A percentile compares a stretch with the other conserved stretches of the same genome.
Evolutionary conservation across 1,140 invertebrate species (phyloP).

Genomic region (Drosophila arawakana): DNA sequence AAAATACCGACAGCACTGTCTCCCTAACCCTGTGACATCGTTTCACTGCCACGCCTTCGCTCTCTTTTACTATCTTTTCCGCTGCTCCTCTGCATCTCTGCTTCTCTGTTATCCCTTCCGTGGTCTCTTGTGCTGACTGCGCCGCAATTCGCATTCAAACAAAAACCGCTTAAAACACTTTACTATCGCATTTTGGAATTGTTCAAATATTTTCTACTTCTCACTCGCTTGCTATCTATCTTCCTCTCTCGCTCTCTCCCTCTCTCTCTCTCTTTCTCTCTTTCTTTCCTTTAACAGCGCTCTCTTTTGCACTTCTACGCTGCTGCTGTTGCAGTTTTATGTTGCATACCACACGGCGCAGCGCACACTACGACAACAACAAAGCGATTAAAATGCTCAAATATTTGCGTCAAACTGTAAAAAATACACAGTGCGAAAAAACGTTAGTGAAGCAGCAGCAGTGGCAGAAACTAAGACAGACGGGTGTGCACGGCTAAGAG

Average conservation of each 20-base stretch:
- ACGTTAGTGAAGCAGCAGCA: constrained; percentile 18
- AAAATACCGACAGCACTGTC: too few relatives aligned
- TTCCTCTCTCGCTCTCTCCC: neutral
- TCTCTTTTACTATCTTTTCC: neutral
- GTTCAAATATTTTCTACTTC: constrained; percentile 74
- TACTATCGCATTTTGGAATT: constrained; percentile 83
- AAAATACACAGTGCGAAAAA: constrained; percentile 25
- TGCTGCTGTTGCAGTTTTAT: constrained; percentile 16
- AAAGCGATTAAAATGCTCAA: constrained; percentile 81
- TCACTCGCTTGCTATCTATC: neutral
- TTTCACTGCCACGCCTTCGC: neutral
- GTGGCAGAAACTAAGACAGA: neutral
- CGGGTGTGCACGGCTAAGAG: neutral
- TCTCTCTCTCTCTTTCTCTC: neutral
- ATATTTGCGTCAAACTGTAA: constrained; percentile 63
- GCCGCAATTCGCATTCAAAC: constrained; percentile 65
- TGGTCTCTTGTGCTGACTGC: constrained; percentile 2
- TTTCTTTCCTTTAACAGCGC: neutral
- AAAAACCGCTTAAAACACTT: constrained; percentile 83
- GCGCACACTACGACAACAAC: constrained; percentile 45
- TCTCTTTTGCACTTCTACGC: neutral
- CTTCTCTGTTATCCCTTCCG: neutral
- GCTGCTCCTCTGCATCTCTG: neutral
- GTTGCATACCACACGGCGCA: constrained; percentile 1
- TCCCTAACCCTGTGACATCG: too few relatives aligned